Evolutionary conservation across 2,797 vertebrate genomes (phyloP).

Genomic region (Meriones psammophilus): DNA sequence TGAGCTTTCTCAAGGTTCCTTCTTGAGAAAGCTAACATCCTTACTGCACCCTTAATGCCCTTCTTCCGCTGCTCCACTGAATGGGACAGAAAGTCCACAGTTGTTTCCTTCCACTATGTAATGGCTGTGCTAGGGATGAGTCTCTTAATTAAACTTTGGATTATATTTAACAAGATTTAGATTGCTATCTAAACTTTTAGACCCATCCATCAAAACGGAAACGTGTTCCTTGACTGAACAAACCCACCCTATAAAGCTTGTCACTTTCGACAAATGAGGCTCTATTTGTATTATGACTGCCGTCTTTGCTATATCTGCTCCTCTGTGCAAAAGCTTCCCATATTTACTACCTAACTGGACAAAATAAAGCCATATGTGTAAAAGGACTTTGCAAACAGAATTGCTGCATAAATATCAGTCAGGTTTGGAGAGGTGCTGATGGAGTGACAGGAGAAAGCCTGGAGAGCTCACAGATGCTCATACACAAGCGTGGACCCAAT

Average conservation of each 20-base stretch:
- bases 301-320: not conserved
- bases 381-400: not conserved
- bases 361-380: not conserved
- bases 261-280: not conserved
- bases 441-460: fast-evolving
- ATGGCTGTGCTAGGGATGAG: not conserved
- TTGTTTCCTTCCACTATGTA: not conserved
- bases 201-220: not conserved
- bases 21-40: not conserved
- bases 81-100: not conserved
- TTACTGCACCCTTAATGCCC: not conserved
- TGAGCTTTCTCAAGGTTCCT: not conserved
- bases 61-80: not conserved
- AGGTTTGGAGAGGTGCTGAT: not conserved
- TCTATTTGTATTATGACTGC: not conserved
- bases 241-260: not conserved
- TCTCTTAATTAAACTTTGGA: not conserved
- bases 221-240: not conserved
- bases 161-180: not conserved
- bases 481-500: fast-evolving
- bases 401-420: not conserved
- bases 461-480: not conserved
- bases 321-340: not conserved
- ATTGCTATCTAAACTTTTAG: not conserved
- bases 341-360: not conserved